Evolutionary conservation across 2,113 vertebrate species (phyloP).

Genomic region (Tangachromis dhanisi): DNA sequence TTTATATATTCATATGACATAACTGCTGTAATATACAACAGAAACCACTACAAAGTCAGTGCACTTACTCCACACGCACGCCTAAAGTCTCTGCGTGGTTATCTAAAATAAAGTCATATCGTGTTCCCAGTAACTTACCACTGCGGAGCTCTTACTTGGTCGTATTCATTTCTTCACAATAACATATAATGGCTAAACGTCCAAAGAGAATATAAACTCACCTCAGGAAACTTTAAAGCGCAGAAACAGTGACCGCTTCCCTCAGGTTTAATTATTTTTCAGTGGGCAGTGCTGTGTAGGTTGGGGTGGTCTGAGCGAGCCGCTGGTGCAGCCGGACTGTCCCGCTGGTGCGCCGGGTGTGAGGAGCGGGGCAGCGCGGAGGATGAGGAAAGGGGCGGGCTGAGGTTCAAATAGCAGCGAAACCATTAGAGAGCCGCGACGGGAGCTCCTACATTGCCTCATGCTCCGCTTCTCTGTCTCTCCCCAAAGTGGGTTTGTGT

Average conservation of each 20-base stretch:
- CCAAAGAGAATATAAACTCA: constrained; percentile 5
- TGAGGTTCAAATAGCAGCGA: not conserved
- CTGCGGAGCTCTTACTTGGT: not conserved
- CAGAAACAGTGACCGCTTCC: not conserved
- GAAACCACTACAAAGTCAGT: not conserved
- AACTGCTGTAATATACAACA: not conserved
- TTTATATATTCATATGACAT: not conserved
- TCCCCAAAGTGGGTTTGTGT: not conserved
- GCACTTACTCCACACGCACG: not conserved
- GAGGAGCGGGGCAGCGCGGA: constrained; percentile 15
- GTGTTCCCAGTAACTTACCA: not conserved
- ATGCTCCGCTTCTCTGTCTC: not conserved
- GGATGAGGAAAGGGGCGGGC: constrained; percentile 44
- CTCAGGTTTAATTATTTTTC: not conserved
- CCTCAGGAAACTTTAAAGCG: not conserved
- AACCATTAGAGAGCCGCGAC: not conserved
- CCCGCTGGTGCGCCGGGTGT: constrained; percentile 15
- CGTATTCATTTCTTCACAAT: not conserved
- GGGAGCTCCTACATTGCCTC: not conserved
- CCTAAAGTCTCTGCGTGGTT: not conserved
- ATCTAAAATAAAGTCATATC: not conserved
- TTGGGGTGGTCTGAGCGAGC: not conserved
- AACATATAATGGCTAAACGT: not conserved
- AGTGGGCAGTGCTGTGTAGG: not conserved
- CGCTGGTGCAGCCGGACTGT: constrained; percentile 23